A percentile compares a stretch with the other conserved stretches of the same genome.
Conservation (phyloP, 2,797 vertebrate species). For the Silurus lanzhouensis region DNA sequence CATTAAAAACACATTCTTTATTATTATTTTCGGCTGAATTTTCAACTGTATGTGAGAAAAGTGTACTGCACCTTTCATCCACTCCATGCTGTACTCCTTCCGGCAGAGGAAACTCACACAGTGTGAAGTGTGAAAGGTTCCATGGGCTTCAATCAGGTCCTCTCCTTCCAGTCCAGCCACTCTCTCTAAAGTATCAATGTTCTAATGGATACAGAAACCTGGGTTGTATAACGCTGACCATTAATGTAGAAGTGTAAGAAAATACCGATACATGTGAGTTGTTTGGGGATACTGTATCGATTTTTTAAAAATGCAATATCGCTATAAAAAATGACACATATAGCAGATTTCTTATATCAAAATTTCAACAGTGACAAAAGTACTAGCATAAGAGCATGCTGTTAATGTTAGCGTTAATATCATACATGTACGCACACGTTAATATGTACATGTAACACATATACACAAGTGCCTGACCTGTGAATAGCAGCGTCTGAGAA, state of each 20-base stretch:
- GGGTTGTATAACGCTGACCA: background rate
- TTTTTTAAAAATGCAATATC: too few species aligned
- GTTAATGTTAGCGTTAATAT: too few species aligned
- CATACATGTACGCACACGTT: too few species aligned
- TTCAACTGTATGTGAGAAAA: background rate
- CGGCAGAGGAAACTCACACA: constrained; percentile 81
- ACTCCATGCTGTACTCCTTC: constrained; percentile 80
- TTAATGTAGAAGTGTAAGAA: too few species aligned
- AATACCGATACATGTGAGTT: too few species aligned
- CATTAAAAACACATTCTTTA: background rate
- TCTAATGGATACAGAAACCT: constrained; percentile 68
- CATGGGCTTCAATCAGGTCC: constrained; percentile 88
- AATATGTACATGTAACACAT: too few species aligned
- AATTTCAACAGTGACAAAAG: too few species aligned
- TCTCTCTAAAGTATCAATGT: constrained; percentile 89
- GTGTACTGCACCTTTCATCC: constrained; percentile 87
- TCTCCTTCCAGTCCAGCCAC: constrained; percentile 82
- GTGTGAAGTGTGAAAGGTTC: constrained; percentile 88
- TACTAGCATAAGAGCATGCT: too few species aligned
- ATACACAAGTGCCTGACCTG: constrained; percentile 72
- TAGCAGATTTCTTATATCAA: too few species aligned
- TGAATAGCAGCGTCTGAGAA: constrained; percentile 85
- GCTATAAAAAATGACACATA: too few species aligned
- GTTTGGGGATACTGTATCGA: too few species aligned
- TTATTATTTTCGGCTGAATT: background rate